Base-by-base conservation (phyloP, 2,797 vertebrate species). In the Pipistrellus nathusii region DNA sequence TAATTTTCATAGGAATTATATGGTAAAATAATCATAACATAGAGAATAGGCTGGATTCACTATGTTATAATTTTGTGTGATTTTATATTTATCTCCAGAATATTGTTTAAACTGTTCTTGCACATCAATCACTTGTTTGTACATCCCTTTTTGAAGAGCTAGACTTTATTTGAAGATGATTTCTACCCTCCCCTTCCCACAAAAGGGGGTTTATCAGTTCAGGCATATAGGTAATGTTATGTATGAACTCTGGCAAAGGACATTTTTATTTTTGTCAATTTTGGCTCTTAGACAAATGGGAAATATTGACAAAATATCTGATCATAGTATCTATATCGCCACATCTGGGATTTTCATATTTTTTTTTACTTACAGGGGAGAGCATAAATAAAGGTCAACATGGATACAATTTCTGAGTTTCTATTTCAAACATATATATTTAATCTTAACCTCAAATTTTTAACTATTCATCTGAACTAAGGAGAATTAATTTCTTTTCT, bases 301-400 rank as follows among this genome's bases (percentile, higher is more conserved):
- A 85, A 92, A 90, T 87, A 73, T 44, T 94, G 87, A 91, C 71
- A 90, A 64, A 93, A 69, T 93, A 51, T 92, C 91, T 90, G 75
- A 32, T 82, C 30, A 20, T 44, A 32, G 11, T 51, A 44, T 82
- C 53, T 90, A 0, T 92, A 92, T 84, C 14, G 17, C 11, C 14
- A 62, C 15, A 25, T 82, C 32, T 90, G 44, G 30, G 32, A 75
- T 85, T 96, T 88, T 88, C 13, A 78, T 57, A 17, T 88, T 21
- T 66, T 84, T 89, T 92, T 89, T 92, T 92, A 57, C 68, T 83
- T 77, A 51, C 0, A 32, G 25, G 89, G 53, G 66, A 41, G 53
- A 84, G 30, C 8, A 20, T 71, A 44, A 66, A 68, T n/a, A 38
- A 51, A 78, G 62, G 27, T 84, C 44, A 82, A 69, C 9, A 18